Evolutionary conservation across 2,888 invertebrate species (phyloP).

Genomic region (Axea sp.): DNA sequence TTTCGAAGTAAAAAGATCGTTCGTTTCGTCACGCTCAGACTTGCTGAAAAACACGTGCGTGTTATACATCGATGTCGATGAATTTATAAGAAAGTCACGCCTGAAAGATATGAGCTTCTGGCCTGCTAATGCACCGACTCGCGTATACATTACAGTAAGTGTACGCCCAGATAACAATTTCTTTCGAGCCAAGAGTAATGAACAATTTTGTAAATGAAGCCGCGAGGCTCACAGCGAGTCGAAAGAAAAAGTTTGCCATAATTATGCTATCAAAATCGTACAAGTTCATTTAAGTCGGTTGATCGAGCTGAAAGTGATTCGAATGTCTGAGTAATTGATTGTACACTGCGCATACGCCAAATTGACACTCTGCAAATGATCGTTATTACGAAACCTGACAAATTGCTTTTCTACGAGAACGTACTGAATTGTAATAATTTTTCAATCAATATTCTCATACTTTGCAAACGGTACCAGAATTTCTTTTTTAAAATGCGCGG

Average conservation of each 20-base stretch:
- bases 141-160: conserved; percentile 52
- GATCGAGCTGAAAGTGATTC: conserved; percentile 35
- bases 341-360: conserved; percentile 21
- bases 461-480: too few relatives aligned
- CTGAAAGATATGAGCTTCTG: conserved; percentile 54
- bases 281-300: conserved; percentile 1
- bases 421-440: neutral
- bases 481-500: too few relatives aligned
- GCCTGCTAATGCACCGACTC: conserved; percentile 44
- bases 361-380: conserved; percentile 9
- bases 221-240: too few relatives aligned
- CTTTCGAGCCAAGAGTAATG: conserved; percentile 41
- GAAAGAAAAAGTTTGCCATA: too few relatives aligned
- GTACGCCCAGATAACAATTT: conserved; percentile 60
- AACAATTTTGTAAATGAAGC: conserved; percentile 56
- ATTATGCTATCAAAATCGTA: too few relatives aligned
- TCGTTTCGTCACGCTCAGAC: conserved; percentile 19
- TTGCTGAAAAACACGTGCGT: conserved; percentile 31
- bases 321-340: conserved; percentile 48
- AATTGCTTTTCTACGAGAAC: conserved; percentile 16
- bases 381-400: conserved; percentile 28
- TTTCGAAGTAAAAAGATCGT: too few relatives aligned
- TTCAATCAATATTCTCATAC: too few relatives aligned
- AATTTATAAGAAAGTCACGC: conserved; percentile 55
- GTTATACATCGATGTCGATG: conserved; percentile 47